Evolutionary conservation across 2,888 invertebrate genomes (phyloP).

Genomic region (Chrysodeixis includens): DNA sequence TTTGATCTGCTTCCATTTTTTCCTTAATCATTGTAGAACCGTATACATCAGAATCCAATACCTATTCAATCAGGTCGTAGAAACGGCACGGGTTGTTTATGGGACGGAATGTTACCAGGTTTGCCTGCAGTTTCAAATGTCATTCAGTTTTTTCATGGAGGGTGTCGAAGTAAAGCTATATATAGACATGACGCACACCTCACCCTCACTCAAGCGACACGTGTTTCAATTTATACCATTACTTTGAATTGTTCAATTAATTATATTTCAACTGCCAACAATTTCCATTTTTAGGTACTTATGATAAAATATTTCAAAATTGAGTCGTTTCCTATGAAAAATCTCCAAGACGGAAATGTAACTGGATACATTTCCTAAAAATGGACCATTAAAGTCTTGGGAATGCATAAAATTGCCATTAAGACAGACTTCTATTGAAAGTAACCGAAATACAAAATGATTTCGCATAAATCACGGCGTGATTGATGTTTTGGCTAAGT

Average conservation of each 20-base stretch:
- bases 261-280: not conserved
- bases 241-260: not conserved
- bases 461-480: not conserved
- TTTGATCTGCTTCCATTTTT: not conserved
- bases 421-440: not conserved
- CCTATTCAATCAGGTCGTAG: not conserved
- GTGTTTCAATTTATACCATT: constrained; percentile 7
- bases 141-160: not conserved
- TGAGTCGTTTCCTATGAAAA: not conserved
- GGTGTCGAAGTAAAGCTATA: not conserved
- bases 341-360: not conserved
- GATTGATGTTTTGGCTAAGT: not conserved
- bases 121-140: constrained; percentile 1
- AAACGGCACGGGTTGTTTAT: not conserved
- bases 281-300: not conserved
- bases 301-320: not conserved
- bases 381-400: constrained; percentile 19
- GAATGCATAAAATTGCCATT: constrained; percentile 32
- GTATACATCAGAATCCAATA: not conserved
- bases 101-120: not conserved
- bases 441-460: not conserved
- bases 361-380: constrained; percentile 25
- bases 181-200: constrained; percentile 1
- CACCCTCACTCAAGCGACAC: constrained; percentile 2
- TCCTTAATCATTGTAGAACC: not conserved